A percentile compares a stretch with the other conserved stretches of the same genome.
Conservation (phyloP, 2,797 vertebrate genomes). For the Pelobates cultripes region DNA sequence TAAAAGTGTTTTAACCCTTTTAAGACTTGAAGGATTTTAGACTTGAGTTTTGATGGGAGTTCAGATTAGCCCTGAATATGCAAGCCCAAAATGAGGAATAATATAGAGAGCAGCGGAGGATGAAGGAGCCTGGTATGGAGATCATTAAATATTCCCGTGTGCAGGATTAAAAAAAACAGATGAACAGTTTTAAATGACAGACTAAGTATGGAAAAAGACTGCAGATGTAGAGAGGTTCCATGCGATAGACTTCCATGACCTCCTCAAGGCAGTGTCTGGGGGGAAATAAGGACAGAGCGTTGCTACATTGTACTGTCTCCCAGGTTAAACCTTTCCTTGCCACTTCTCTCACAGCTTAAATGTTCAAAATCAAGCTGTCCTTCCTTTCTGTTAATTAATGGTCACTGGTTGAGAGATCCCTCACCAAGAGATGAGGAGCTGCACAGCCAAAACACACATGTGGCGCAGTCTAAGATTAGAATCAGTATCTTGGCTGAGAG, state of each 20-base stretch:
- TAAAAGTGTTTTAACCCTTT: too few species aligned
- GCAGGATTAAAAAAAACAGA: conserved; percentile 14
- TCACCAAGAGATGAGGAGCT: neutral
- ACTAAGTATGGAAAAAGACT: neutral
- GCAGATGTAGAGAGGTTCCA: too few species aligned
- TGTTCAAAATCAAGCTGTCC: neutral
- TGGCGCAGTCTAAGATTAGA: neutral
- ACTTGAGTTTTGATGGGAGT: too few species aligned
- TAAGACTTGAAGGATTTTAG: too few species aligned
- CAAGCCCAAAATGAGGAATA: neutral
- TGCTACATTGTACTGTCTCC: neutral
- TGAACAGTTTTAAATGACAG: neutral
- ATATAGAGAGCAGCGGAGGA: conserved; percentile 15
- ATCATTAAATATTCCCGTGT: conserved; percentile 18
- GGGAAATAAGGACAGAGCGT: neutral
- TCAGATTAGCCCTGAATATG: neutral
- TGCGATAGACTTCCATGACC: neutral
- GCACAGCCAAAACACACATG: neutral
- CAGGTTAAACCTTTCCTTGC: neutral
- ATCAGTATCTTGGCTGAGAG: neutral
- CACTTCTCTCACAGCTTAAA: too few species aligned
- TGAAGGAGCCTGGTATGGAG: conserved; percentile 9
- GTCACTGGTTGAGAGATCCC: neutral
- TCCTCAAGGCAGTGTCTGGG: neutral
- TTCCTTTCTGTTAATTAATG: neutral